These are phyloP conservation scores for Odontothrips loti DNA, from an alignment of 2,888 invertebrate genomes.

Conservation along the genomic window DNA sequence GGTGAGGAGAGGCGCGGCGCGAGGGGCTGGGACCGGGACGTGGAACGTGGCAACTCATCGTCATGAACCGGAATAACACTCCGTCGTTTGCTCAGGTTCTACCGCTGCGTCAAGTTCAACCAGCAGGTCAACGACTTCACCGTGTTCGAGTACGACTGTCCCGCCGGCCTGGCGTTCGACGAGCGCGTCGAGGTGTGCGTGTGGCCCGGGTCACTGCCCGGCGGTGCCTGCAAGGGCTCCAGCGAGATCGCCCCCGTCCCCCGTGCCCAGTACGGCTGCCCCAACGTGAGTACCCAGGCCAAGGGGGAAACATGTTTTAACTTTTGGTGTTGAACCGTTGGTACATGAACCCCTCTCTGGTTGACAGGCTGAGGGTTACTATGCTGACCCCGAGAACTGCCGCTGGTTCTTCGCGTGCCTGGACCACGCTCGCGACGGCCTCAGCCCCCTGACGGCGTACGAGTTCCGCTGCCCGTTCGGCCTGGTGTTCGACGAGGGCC, in stretches of 20 bases:
- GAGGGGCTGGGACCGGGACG: background rate
- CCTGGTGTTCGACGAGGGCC: constrained; percentile 67
- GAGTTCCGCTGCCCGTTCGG: constrained; percentile 80
- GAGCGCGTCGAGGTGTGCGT: constrained; percentile 72
- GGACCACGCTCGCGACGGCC: constrained; percentile 55
- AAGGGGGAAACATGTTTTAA: background rate
- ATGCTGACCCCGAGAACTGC: constrained; percentile 75
- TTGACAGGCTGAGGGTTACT: constrained; percentile 57
- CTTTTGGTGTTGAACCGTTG: background rate
- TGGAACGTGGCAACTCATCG: background rate
- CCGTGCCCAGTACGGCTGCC: constrained; percentile 62
- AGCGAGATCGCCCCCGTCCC: constrained; percentile 76
- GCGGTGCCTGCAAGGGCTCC: constrained; percentile 63
- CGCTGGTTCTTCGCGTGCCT: constrained; percentile 80
- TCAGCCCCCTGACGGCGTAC: constrained; percentile 56
- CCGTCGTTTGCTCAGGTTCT: constrained; percentile 53
- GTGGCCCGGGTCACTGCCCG: constrained; percentile 69
- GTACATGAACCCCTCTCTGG: background rate
- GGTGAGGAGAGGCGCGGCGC: constrained; percentile 41
- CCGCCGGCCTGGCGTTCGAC: constrained; percentile 71
- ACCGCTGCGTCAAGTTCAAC: constrained; percentile 75
- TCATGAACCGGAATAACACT: constrained; percentile 1
- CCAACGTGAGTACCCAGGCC: constrained; percentile 44
- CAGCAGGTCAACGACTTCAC: constrained; percentile 69
- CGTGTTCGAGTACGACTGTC: constrained; percentile 77